Evolutionary conservation across 2,797 vertebrate genomes (phyloP).

Genomic region (Pitangus sulphuratus): DNA sequence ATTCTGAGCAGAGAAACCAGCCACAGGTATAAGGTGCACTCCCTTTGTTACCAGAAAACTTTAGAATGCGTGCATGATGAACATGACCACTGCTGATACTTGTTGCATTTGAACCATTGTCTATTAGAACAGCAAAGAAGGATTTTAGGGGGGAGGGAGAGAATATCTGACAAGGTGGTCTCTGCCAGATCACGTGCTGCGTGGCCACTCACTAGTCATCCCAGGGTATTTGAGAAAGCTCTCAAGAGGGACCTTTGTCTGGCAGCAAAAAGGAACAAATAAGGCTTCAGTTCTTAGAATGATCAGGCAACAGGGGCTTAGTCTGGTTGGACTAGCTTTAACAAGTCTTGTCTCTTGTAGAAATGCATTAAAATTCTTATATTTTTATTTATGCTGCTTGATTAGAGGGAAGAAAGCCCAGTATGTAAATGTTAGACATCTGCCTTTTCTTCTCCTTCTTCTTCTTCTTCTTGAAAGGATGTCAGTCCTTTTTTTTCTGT

Average conservation of each 20-base stretch:
- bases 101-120: not conserved
- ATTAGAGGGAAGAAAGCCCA: fast-evolving
- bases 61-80: not conserved
- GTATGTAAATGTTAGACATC: not conserved
- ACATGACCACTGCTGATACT: fast-evolving
- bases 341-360: not conserved
- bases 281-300: not conserved
- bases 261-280: not conserved
- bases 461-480: not conserved
- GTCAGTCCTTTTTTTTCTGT: not conserved
- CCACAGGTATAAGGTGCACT: fast-evolving
- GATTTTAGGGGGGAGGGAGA: fast-evolving
- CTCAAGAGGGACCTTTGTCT: not conserved
- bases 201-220: not conserved
- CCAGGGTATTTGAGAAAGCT: not conserved
- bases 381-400: not conserved
- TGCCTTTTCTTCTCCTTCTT: not conserved
- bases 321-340: not conserved
- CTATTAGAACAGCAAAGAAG: not conserved
- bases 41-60: not conserved
- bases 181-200: fast-evolving
- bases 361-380: not conserved
- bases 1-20: not conserved
- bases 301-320: not conserved
- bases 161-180: not conserved